These are phyloP conservation scores for Hylia prasina DNA, from an alignment of 2,113 vertebrate species.

Conservation along the genomic window DNA sequence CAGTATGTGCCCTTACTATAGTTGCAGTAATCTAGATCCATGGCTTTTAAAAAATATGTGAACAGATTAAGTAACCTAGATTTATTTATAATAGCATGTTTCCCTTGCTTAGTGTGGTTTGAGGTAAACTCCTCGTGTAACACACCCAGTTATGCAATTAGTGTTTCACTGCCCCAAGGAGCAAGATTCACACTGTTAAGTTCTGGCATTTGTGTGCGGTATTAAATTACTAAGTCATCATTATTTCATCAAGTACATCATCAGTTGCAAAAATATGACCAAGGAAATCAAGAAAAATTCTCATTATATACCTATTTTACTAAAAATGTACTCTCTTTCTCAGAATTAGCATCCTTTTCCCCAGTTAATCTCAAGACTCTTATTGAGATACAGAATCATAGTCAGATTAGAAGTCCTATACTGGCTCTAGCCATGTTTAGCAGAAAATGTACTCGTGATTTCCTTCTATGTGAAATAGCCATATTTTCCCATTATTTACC, in stretches of 20 bases:
- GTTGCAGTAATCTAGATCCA: neutral
- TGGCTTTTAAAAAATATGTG: neutral
- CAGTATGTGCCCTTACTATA: neutral
- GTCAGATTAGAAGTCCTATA: neutral
- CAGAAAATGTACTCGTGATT: neutral
- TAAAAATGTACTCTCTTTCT: neutral
- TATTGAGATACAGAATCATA: neutral
- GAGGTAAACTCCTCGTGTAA: neutral
- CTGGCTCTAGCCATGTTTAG: neutral
- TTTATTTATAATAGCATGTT: accelerated
- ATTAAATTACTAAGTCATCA: neutral
- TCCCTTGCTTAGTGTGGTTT: accelerated
- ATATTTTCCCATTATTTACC: neutral
- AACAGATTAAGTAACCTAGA: neutral
- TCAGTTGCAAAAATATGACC: neutral
- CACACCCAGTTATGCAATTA: neutral
- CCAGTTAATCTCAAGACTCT: neutral
- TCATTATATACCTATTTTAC: neutral
- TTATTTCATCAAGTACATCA: neutral
- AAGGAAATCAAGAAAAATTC: neutral
- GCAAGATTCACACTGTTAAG: neutral
- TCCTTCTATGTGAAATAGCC: neutral
- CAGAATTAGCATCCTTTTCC: neutral
- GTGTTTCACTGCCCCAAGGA: neutral
- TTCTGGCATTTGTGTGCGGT: neutral